A percentile compares a stretch with the other conserved stretches of the same genome.
Conservation (phyloP, 2,113 vertebrate species). For the Oreochromis tanganicae region DNA sequence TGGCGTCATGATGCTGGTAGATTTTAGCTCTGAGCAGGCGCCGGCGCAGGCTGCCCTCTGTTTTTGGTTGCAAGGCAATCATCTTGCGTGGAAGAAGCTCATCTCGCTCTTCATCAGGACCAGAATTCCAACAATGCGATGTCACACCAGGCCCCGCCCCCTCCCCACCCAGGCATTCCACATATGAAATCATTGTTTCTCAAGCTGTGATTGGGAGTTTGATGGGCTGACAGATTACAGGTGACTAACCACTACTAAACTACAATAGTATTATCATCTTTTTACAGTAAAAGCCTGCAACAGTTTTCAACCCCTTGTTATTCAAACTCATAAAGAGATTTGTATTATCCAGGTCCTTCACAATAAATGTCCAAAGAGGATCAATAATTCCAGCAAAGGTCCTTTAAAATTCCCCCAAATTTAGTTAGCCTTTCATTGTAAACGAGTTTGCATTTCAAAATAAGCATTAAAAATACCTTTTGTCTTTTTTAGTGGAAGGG, state of each 20-base stretch:
- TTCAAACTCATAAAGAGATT: background rate
- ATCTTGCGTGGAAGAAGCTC: constrained; percentile 66
- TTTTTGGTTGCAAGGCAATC: constrained; percentile 55
- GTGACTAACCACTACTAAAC: background rate
- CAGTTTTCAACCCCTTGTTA: background rate
- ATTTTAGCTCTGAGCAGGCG: constrained; percentile 69
- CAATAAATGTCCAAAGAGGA: background rate
- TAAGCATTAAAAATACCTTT: background rate
- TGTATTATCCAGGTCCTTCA: background rate
- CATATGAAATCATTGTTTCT: constrained; percentile 62
- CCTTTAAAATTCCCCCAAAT: background rate
- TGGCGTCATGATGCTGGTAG: constrained; percentile 62
- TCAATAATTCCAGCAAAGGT: background rate
- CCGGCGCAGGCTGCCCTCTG: constrained; percentile 64
- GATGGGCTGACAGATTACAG: background rate
- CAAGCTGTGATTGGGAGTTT: background rate
- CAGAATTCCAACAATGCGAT: constrained; percentile 53
- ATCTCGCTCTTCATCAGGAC: constrained; percentile 55
- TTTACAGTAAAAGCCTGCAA: background rate
- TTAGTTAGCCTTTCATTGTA: background rate
- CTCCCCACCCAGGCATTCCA: constrained; percentile 66
- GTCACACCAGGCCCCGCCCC: constrained; percentile 26
- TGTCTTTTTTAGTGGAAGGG: background rate
- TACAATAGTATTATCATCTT: background rate
- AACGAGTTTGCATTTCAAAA: background rate